Evolutionary conservation across 92 coral and sea anemone genomes (phyloP).

Genomic region (Phenganax marumi): DNA sequence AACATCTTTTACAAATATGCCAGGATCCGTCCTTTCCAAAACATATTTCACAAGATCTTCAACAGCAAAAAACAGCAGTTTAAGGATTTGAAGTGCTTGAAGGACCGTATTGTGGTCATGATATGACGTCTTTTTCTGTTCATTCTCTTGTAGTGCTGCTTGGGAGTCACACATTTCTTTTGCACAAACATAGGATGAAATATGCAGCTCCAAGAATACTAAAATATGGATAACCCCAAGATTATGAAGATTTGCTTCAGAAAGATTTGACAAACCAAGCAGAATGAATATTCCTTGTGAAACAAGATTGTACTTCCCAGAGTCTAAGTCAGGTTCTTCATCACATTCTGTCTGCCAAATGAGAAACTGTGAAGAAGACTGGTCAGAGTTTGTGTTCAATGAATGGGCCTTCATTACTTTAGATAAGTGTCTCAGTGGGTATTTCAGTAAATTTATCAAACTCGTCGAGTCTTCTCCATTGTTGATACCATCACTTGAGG

Average conservation of each 20-base stretch:
- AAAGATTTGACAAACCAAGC: background rate
- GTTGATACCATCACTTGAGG: background rate
- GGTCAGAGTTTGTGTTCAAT: background rate
- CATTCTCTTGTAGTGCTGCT: background rate
- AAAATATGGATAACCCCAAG: conserved; percentile 32
- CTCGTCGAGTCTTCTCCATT: conserved; percentile 11
- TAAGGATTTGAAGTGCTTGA: conserved; percentile 18
- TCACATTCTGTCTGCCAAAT: conserved; percentile 22
- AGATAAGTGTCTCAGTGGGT: conserved; percentile 26
- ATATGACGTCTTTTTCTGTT: conserved; percentile 3
- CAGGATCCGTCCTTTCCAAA: conserved; percentile 21
- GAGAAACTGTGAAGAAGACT: conserved; percentile 11
- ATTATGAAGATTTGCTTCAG: background rate
- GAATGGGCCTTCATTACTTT: conserved; percentile 27
- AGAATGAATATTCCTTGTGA: conserved; percentile 26
- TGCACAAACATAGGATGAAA: conserved; percentile 26
- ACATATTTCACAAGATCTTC: conserved; percentile 15
- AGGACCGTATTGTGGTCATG: conserved; percentile 21
- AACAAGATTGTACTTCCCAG: conserved; percentile 33
- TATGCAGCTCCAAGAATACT: conserved; percentile 32
- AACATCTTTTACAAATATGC: background rate
- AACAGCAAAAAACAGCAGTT: conserved; percentile 9
- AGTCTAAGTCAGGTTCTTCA: conserved; percentile 27
- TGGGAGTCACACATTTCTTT: background rate
- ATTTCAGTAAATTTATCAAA: conserved; percentile 31